Conservation (phyloP, 2,888 invertebrate species). For the Leptopilina myrica region DNA sequence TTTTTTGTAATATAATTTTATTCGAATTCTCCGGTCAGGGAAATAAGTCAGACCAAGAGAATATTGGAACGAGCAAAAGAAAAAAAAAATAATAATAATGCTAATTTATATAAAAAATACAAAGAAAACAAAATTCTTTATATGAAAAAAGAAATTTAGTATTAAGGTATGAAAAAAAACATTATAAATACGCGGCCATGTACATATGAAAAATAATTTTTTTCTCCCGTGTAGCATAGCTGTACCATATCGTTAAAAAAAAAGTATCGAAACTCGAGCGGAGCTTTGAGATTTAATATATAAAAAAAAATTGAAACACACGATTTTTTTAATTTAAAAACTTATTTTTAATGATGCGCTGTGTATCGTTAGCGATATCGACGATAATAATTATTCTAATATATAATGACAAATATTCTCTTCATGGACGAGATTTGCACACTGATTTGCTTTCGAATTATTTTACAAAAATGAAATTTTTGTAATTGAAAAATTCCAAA, state of each 20-base stretch:
- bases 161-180: constrained; percentile 29
- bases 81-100: no score
- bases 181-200: constrained; percentile 34
- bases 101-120: constrained; percentile 43
- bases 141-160: not conserved
- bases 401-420: not conserved
- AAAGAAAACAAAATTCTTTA: constrained; percentile 34
- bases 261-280: constrained; percentile 19
- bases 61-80: constrained; percentile 27
- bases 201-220: constrained; percentile 42
- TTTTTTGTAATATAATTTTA: not conserved
- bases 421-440: constrained; percentile 26
- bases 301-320: constrained; percentile 15
- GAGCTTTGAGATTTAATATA: constrained; percentile 41
- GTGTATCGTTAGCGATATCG: constrained; percentile 38
- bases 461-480: not conserved
- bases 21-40: not conserved
- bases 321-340: constrained; percentile 42
- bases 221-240: constrained; percentile 48
- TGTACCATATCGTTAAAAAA: constrained; percentile 46
- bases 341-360: constrained; percentile 33
- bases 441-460: not conserved
- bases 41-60: constrained; percentile 37
- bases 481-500: no score
- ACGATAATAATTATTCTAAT: constrained; percentile 40